Base-by-base conservation (phyloP, 2,797 vertebrate genomes). In the Zalophus californianus region DNA sequence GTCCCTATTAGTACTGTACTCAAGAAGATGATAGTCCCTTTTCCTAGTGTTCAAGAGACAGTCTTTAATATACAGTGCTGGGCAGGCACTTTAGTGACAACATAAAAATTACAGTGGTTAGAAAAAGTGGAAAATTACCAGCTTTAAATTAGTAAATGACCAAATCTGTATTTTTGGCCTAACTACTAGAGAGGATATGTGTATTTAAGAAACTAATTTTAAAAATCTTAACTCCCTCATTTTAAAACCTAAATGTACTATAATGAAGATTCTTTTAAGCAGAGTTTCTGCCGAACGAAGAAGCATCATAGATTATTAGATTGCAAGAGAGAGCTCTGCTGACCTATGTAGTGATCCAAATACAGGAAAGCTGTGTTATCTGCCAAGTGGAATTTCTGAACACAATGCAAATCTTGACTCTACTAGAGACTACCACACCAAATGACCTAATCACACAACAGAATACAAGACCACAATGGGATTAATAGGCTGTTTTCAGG, bases 21-120 rank as follows among this genome's bases (percentile, higher is more conserved):
- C 60, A 96, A 96, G 66, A 93, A 80, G 91, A 92, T 48, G 23
- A 78, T 27, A 93, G 73, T 95, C 84, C 73, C 70, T 85, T 86
- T 86, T 93, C n/a, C 68, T 91, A 78, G 64, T 93, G 44, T 96
- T 83, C 92, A 68, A 91, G 89, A 96, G 70, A 95, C 72, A 92
- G 70, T 88, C 85, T 92, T 94, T 80, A 97, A 86, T 88, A 73
- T 91, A 95, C 35, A 91, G 93, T 97, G 97, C 97, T 97, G 93
- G 93, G 93, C 90, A 98, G 97, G 97, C 97, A 98, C 97, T 97
- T 98, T 6, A 90, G 97, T 98, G 96, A 95, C 52, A 97, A 96
- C 70, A 85, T 92, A 97, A 89, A 97, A 96, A 96, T 89, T 73
- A 97, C 4, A 96, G 84, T 87, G 90, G 73, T 85, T 93, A 93